A percentile compares a stretch with the other conserved stretches of the same genome.
Evolutionary conservation across 2,888 invertebrate species (phyloP).

Genomic region (Drosophila emarginata): DNA sequence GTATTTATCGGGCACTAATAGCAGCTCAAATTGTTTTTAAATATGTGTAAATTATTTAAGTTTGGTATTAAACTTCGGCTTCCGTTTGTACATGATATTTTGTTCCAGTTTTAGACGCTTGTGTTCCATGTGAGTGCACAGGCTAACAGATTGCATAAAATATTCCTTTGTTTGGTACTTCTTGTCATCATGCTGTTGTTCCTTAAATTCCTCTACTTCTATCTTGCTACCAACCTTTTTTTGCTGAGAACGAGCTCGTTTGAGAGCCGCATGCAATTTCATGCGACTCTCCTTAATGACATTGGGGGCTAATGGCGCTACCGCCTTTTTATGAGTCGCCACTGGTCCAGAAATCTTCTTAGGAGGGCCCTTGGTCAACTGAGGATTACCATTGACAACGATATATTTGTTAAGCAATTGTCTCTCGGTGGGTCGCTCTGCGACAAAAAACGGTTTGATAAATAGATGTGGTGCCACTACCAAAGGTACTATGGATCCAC

Average conservation of each 20-base stretch:
- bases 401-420: conserved; percentile 56
- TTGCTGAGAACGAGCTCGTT: conserved; percentile 38
- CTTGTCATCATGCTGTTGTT: conserved; percentile 12
- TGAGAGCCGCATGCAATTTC: conserved; percentile 53
- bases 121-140: conserved; percentile 51
- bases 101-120: conserved; percentile 30
- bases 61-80: conserved; percentile 25
- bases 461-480: conserved; percentile 16
- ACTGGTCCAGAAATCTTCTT: neutral
- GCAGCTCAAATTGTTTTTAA: neutral
- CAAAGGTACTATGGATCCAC: conserved; percentile 51
- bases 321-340: neutral
- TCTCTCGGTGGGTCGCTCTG: conserved; percentile 46
- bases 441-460: conserved; percentile 45
- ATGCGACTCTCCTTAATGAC: conserved; percentile 52
- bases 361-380: neutral
- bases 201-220: neutral
- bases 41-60: conserved; percentile 11
- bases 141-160: conserved; percentile 53
- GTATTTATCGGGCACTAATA: neutral
- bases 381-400: conserved; percentile 2
- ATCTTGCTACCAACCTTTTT: neutral
- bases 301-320: neutral
- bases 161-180: conserved; percentile 34
- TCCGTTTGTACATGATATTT: conserved; percentile 21